These are phyloP conservation scores for Arrhamphus sclerolepis DNA, from an alignment of 2,797 vertebrate genomes.

Conservation along the genomic window DNA sequence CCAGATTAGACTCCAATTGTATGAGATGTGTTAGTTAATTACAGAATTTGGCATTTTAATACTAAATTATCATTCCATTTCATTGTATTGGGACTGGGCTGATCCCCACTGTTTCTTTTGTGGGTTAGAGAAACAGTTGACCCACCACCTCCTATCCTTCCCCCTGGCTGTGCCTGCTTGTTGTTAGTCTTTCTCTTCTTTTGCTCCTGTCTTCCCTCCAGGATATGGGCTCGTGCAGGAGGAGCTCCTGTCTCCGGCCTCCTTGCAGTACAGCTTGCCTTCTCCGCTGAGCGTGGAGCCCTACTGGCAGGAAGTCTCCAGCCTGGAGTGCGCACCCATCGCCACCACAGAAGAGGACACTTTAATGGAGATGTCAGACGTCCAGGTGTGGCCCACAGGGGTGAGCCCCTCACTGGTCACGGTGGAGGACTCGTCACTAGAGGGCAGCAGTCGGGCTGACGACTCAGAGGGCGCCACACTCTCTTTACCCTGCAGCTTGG, in stretches of 20 bases:
- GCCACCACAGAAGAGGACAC: slow-evolving; percentile 94
- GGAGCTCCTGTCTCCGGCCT: slow-evolving; percentile 96
- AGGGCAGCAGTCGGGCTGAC: slow-evolving; percentile 93
- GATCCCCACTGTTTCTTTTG: slow-evolving; percentile 57
- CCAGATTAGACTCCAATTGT: slow-evolving; percentile 3
- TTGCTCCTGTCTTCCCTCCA: slow-evolving; percentile 84
- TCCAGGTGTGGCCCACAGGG: slow-evolving; percentile 95
- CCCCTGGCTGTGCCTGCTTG: slow-evolving; percentile 69
- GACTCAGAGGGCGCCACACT: slow-evolving; percentile 92
- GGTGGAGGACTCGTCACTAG: slow-evolving; percentile 96
- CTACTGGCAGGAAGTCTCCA: slow-evolving; percentile 96
- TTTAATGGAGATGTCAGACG: slow-evolving; percentile 95
- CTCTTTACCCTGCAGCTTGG: slow-evolving; percentile 84
- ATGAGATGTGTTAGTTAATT: neutral
- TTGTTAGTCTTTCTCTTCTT: slow-evolving; percentile 84
- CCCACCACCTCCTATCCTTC: slow-evolving; percentile 33
- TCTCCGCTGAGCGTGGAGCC: slow-evolving; percentile 92
- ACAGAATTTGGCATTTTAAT: slow-evolving; percentile 3
- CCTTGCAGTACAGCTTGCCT: slow-evolving; percentile 94
- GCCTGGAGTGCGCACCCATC: slow-evolving; percentile 92
- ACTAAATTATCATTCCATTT: slow-evolving; percentile 8
- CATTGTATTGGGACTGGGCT: slow-evolving; percentile 73
- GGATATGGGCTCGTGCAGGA: slow-evolving; percentile 97
- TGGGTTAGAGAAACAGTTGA: slow-evolving; percentile 50
- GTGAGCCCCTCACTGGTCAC: slow-evolving; percentile 94